Evolutionary conservation across 2,113 vertebrate genomes (phyloP).

Genomic region (Rattus norvegicus): DNA sequence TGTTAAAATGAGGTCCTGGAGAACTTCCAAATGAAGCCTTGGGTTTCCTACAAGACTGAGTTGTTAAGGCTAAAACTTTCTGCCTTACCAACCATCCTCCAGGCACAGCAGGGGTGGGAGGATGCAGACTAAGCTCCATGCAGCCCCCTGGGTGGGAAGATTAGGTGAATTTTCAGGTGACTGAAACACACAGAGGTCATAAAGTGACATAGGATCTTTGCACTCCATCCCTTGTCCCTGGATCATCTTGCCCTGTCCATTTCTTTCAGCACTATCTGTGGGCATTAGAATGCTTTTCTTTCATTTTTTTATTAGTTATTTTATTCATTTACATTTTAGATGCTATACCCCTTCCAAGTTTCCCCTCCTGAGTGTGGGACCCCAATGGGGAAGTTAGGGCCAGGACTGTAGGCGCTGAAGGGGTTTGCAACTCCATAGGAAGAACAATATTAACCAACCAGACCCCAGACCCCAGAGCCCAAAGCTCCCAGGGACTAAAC

Average conservation of each 20-base stretch:
- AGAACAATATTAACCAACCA: no score
- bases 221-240: no score
- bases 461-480: no score
- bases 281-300: neutral
- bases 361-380: no score
- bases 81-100: neutral
- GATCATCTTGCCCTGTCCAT: neutral
- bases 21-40: neutral
- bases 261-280: neutral
- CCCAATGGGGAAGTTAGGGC: no score
- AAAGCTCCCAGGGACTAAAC: no score
- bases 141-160: neutral
- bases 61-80: neutral
- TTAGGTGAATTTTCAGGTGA: neutral
- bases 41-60: neutral
- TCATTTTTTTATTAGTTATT: no score
- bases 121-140: neutral
- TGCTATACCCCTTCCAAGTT: no score
- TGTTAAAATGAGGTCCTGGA: no score
- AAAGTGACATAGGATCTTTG: neutral
- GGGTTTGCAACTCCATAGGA: no score
- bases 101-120: accelerated
- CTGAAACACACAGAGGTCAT: neutral
- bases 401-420: no score
- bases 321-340: no score